A percentile compares a stretch with the other conserved stretches of the same genome.
These are phyloP conservation scores for Lamproptera curius DNA, from an alignment of 2,888 invertebrate genomes.

Conservation along the genomic window DNA sequence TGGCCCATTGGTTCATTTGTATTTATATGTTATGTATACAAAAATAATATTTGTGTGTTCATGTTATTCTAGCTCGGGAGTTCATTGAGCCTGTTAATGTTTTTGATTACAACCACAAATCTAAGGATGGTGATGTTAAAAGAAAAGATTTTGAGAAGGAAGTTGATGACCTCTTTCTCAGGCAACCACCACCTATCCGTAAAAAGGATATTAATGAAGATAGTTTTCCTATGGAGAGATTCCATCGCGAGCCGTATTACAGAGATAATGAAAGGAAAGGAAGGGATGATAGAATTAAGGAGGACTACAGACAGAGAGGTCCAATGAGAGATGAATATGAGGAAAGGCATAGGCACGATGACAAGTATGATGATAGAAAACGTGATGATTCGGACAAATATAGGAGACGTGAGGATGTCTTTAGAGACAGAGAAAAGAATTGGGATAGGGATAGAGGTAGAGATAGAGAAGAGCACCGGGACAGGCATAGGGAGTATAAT, in stretches of 20 bases:
- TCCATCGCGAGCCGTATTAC: constrained; percentile 34
- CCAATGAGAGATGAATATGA: constrained; percentile 39
- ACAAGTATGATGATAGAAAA: constrained; percentile 37
- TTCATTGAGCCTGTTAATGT: constrained; percentile 81
- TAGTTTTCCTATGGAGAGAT: constrained; percentile 31
- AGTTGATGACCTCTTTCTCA: constrained; percentile 53
- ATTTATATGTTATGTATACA: too few species aligned
- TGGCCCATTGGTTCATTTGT: too few species aligned
- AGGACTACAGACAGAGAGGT: constrained; percentile 33
- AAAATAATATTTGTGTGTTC: too few species aligned
- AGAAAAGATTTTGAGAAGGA: constrained; percentile 59
- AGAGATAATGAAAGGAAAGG: constrained; percentile 27
- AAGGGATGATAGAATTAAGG: constrained; percentile 37
- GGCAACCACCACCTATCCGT: constrained; percentile 40
- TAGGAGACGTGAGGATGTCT: constrained; percentile 30
- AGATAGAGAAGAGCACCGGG: constrained; percentile 43
- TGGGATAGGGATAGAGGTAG: constrained; percentile 33
- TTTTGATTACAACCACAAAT: constrained; percentile 84
- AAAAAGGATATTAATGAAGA: constrained; percentile 40
- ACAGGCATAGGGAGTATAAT: constrained; percentile 38
- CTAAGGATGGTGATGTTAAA: constrained; percentile 58
- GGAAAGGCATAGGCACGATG: constrained; percentile 33
- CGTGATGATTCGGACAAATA: constrained; percentile 43
- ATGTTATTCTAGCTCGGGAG: constrained; percentile 60
- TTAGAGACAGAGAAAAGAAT: constrained; percentile 33